Conservation (phyloP, 2,888 invertebrate genomes). For the Tipula helvola region DNA sequence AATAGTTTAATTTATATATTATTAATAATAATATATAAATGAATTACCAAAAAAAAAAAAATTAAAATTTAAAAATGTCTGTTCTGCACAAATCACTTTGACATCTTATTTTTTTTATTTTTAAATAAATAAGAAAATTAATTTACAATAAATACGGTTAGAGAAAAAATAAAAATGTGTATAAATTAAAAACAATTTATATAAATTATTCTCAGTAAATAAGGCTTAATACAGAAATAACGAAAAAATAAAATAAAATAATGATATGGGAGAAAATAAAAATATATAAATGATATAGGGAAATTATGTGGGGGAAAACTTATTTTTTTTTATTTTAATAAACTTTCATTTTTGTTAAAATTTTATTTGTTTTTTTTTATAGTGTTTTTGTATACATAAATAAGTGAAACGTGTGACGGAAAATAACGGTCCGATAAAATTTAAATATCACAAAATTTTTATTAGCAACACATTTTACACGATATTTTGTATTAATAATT, state of each 20-base stretch:
- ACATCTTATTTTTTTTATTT: not conserved
- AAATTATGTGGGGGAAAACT: not conserved
- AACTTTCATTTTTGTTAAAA: not conserved
- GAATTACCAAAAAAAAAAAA: not conserved
- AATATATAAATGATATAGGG: not conserved
- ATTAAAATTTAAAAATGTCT: not conserved
- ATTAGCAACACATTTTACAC: not conserved
- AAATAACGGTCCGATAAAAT: not conserved
- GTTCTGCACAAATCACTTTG: slow-evolving; percentile 11
- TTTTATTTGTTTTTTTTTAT: not conserved
- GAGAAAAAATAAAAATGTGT: not conserved
- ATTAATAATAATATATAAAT: not conserved
- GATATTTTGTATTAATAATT: not conserved
- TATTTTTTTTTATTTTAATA: not conserved
- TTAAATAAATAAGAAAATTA: not conserved
- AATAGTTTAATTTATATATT: not conserved
- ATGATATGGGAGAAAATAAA: not conserved
- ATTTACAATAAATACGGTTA: not conserved
- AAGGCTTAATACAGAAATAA: not conserved
- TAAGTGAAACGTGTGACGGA: not conserved
- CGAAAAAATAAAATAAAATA: not conserved
- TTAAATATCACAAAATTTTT: not conserved
- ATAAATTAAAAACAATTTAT: not conserved
- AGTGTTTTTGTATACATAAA: not conserved
- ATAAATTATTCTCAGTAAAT: not conserved